Conservation (phyloP, 2,888 invertebrate genomes). For the Scaptomyza tumidula region DNA sequence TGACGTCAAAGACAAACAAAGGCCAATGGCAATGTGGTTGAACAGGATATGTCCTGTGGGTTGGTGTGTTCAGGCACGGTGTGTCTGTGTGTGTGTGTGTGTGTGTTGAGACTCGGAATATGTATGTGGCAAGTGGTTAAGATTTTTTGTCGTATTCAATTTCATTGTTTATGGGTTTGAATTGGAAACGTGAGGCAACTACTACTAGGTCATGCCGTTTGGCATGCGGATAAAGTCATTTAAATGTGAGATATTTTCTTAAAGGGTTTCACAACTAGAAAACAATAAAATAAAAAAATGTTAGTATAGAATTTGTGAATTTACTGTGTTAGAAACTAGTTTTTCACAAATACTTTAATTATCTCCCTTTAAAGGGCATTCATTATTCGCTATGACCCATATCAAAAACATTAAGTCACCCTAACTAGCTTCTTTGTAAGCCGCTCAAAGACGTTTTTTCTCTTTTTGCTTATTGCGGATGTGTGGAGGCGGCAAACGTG, state of each 20-base stretch:
- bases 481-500: slow-evolving; percentile 17
- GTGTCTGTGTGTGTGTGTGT: slow-evolving; percentile 3
- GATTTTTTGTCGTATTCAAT: slow-evolving; percentile 80
- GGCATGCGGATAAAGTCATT: not conserved
- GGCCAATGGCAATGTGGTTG: slow-evolving; percentile 44
- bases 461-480: slow-evolving; percentile 40
- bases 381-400: slow-evolving; percentile 9
- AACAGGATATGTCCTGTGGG: slow-evolving; percentile 23
- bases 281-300: not conserved
- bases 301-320: not conserved
- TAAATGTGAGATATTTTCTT: not conserved
- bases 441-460: slow-evolving; percentile 45
- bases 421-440: slow-evolving; percentile 44
- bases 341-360: not conserved
- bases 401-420: slow-evolving; percentile 19
- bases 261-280: not conserved
- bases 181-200: slow-evolving; percentile 19
- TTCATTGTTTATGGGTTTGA: slow-evolving; percentile 55
- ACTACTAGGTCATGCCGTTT: slow-evolving; percentile 32
- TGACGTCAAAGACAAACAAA: slow-evolving; percentile 71
- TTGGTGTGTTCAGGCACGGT: slow-evolving; percentile 40
- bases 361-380: slow-evolving; percentile 3
- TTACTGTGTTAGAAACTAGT: not conserved
- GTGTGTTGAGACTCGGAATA: slow-evolving; percentile 22
- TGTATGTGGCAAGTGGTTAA: slow-evolving; percentile 72